These are phyloP conservation scores for Aviceda subcristata DNA, from an alignment of 2,113 vertebrate species.

Conservation along the genomic window DNA sequence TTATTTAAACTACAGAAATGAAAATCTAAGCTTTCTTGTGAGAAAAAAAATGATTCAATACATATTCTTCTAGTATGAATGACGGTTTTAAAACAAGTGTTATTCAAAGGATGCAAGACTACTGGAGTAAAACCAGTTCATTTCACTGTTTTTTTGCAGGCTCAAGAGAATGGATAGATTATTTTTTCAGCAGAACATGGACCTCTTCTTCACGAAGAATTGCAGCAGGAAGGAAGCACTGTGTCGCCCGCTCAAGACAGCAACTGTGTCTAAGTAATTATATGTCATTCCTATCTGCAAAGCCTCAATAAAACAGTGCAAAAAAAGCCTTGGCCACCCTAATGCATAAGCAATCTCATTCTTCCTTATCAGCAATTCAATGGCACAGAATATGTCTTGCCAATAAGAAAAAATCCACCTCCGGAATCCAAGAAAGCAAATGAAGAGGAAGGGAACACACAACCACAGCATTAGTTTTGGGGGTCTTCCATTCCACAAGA, in stretches of 20 bases:
- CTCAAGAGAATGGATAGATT: background rate
- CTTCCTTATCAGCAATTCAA: background rate
- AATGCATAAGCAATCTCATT: background rate
- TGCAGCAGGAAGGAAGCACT: background rate
- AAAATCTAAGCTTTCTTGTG: background rate
- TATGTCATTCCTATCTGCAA: background rate
- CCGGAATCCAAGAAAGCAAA: background rate
- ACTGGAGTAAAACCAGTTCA: background rate
- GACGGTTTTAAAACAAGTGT: background rate
- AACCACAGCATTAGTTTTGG: background rate
- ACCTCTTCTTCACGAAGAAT: background rate
- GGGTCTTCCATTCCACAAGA: background rate
- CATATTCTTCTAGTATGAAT: background rate
- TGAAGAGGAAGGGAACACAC: background rate
- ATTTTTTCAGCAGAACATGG: background rate
- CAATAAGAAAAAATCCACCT: background rate
- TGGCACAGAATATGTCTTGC: background rate
- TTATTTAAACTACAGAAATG: background rate
- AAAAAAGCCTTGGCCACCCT: background rate
- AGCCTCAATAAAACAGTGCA: background rate
- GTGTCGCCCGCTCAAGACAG: background rate
- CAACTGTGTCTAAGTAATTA: background rate
- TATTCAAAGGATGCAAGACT: background rate
- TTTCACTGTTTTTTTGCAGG: background rate
- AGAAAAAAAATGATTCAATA: background rate